Evolutionary conservation across 2,797 vertebrate species (phyloP), one percentile per base, ranked within the genome.

Genomic region (Xenops minutus): DNA sequence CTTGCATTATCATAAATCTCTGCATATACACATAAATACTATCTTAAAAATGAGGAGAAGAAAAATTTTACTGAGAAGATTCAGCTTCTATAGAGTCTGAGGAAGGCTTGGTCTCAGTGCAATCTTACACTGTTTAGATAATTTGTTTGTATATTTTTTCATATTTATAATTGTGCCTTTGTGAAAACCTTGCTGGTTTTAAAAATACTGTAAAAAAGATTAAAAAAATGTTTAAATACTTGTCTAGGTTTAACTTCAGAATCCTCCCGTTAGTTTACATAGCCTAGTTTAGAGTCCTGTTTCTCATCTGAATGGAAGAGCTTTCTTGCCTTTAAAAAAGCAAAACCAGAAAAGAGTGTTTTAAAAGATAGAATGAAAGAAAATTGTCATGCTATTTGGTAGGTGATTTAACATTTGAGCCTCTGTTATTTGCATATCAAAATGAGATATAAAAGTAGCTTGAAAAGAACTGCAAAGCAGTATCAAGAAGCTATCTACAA

Each of bases 361-460:
- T 91, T 92, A 86, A 88, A 88, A 96, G 10, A n/a, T 41, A 58
- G 62, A 90, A 92, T 84, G 52, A 88, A 93, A 71, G 67, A 89
- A 89, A 62, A 51, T 72, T 87, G 37, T 71, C 74, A 26, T 81
- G 72, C 91, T 96, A 52, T 91, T 96, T 81, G 67, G 73, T 85
- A 78, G 74, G 48, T 85, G 61, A 79, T 91, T 85, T 90, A 95
- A 90, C 92, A 88, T 75, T 91, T 92, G 49, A 88, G 32, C 55
- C n/a, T 93, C 44, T 81, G 39, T 74, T 94, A 91, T 95, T 96
- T 97, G 88, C 92, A 95, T 96, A 89, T 93, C 94, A 96, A 95
- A 95, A 95, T 94, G 41, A 90, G 55, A 82, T 86, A 74, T 91
- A 88, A 94, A 96, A 96, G 77, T 44, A 74, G 30, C 69, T 67